Base-by-base conservation (phyloP, 2,888 invertebrate species). In the Chirona hameri region DNA sequence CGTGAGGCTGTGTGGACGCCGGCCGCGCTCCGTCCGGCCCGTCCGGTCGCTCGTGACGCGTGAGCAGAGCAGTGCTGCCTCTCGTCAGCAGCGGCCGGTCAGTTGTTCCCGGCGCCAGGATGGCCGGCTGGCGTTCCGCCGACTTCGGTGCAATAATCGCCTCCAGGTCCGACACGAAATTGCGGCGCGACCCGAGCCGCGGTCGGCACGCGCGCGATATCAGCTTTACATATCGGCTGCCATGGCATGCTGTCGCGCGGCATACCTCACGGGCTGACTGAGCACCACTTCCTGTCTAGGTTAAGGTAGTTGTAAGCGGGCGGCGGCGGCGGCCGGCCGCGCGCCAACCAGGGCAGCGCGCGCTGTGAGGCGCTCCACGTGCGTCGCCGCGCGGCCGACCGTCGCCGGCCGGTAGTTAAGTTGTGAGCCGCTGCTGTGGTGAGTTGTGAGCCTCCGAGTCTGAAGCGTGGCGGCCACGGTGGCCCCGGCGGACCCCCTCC, bases 141-240 rank as follows among this genome's bases (percentile, higher is more conserved):
- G 52, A 15, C 15, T 52, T 15, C 52, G n/a, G 65, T 65, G 65
- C 65, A 65, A 65, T 65, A 65, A 65, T 65, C 12, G 65, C 12
- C n/a, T 27, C 27, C 52, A 52, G 65, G 12, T 9, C n/a, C 27
- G 65, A 10, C 65, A 27, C 65, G 24, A 65, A 65, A 65, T 65
- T 65, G n/a, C 57, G 39, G n/a, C 52, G 52, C 52, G 52, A 52
- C 1, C 52, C 52, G 52, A 52, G 52, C 18, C 52, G 52, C 52
- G 52, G 15, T 18, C 52, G 52, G 12, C 15, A 12, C 52, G 52
- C 52, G 65, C 24, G 65, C 24, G 65, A 65, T 65, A 65, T 65
- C 65, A 65, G 65, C 65, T 65, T 65, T 65, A 65, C 65, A 65
- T 65, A 65, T 65, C 65, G 65, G n/a, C 65, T 65, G 65, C 65